Conservation (phyloP, 2,888 invertebrate species). For the Druceiella hillmani region DNA sequence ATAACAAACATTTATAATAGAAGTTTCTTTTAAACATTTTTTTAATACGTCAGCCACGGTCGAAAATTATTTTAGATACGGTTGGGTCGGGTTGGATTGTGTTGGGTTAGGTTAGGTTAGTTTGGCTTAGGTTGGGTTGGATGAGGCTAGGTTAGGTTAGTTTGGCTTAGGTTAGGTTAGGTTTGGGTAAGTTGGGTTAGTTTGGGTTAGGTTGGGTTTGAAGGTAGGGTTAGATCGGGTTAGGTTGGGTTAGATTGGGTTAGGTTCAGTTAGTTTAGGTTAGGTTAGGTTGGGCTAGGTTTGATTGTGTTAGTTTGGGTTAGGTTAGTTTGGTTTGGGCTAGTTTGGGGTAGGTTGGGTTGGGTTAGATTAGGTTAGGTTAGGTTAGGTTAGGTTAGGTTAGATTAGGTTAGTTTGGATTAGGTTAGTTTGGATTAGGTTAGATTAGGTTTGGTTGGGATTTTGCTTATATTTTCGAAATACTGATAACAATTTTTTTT, state of each 20-base stretch:
- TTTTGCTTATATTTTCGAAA: no score
- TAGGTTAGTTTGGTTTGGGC: conserved; percentile 1
- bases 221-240: conserved; percentile 2
- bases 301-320: neutral
- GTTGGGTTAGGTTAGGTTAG: conserved; percentile 5
- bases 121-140: conserved; percentile 3
- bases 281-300: conserved; percentile 4
- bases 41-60: no score
- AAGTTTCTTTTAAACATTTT: no score
- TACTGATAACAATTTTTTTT: no score
- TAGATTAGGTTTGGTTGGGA: conserved; percentile 5
- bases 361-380: conserved; percentile 5
- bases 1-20: no score
- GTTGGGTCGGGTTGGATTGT: conserved; percentile 1
- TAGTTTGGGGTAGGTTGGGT: conserved; percentile 4
- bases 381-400: conserved; percentile 6
- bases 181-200: conserved; percentile 3
- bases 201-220: conserved; percentile 3
- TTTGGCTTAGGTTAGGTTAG: conserved; percentile 4
- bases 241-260: conserved; percentile 4
- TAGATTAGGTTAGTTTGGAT: conserved; percentile 4
- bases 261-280: conserved; percentile 4
- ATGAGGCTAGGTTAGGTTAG: conserved; percentile 4
- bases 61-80: conserved; percentile 1
- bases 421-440: conserved; percentile 5